These are phyloP conservation scores for Lepidonotus clava DNA, from an alignment of 2,888 invertebrate species.

Conservation along the genomic window DNA sequence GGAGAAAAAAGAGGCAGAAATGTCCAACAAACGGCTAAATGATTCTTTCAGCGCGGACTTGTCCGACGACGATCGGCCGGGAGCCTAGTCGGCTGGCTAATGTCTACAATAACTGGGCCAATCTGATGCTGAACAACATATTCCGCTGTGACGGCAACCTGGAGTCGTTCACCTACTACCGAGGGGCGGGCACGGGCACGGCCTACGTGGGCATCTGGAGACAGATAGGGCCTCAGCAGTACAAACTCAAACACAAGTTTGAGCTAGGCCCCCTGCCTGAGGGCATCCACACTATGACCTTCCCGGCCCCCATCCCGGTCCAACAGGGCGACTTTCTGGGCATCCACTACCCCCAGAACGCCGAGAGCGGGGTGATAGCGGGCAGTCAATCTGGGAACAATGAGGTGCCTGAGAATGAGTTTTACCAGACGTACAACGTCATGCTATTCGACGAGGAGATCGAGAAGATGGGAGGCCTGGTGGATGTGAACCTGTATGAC, in stretches of 20 bases:
- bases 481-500: conserved; percentile 62
- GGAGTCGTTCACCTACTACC: conserved; percentile 72
- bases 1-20: not conserved
- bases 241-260: conserved; percentile 69
- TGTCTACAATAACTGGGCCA: conserved; percentile 72
- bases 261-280: conserved; percentile 68
- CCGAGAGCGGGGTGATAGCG: conserved; percentile 72
- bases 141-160: conserved; percentile 76
- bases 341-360: conserved; percentile 71
- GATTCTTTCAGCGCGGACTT: conserved; percentile 58
- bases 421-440: conserved; percentile 73
- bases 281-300: conserved; percentile 66
- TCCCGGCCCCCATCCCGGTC: conserved; percentile 69
- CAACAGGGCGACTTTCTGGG: conserved; percentile 77
- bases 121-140: conserved; percentile 75
- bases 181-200: conserved; percentile 68
- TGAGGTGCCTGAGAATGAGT: conserved; percentile 66
- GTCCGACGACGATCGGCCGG: conserved; percentile 73
- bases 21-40: not conserved
- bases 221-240: conserved; percentile 68
- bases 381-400: conserved; percentile 67
- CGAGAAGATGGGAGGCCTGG: conserved; percentile 62
- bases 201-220: conserved; percentile 76
- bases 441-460: conserved; percentile 72
- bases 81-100: conserved; percentile 69